Conservation (phyloP, 2,888 invertebrate genomes). For the Tachina grossa region DNA sequence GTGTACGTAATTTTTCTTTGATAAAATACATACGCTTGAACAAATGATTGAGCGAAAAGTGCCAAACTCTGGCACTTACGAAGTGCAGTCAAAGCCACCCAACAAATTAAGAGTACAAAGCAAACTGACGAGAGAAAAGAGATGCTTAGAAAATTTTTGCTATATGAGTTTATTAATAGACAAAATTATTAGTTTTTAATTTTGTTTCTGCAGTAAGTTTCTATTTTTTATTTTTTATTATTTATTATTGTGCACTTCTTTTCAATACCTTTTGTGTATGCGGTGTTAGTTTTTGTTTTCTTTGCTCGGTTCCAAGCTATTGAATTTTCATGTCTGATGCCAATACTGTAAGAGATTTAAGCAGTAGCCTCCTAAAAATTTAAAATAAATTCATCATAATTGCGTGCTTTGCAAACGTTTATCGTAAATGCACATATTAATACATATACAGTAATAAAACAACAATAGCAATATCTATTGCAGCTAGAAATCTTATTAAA, state of each 20-base stretch:
- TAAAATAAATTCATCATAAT: slow-evolving; percentile 40
- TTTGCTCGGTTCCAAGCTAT: slow-evolving; percentile 78
- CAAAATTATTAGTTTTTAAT: slow-evolving; percentile 9
- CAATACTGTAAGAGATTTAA: slow-evolving; percentile 44
- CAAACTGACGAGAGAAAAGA: slow-evolving; percentile 1
- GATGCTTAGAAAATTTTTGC: not conserved
- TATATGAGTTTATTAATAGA: slow-evolving; percentile 5
- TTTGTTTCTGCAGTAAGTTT: slow-evolving; percentile 6
- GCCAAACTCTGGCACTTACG: not conserved
- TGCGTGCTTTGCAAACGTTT: slow-evolving; percentile 62
- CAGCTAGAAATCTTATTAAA: slow-evolving; percentile 1
- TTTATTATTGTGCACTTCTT: slow-evolving; percentile 65
- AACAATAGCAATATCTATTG: not conserved
- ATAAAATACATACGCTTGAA: not conserved
- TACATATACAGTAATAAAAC: not conserved
- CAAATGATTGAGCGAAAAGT: slow-evolving; percentile 9
- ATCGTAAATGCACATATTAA: slow-evolving; percentile 11
- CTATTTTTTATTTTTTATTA: slow-evolving; percentile 18
- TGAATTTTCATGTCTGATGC: slow-evolving; percentile 75
- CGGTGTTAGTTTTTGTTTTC: slow-evolving; percentile 18
- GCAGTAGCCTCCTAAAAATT: slow-evolving; percentile 43
- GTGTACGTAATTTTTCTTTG: slow-evolving; percentile 13
- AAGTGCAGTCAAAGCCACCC: slow-evolving; percentile 11
- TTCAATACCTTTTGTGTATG: not conserved
- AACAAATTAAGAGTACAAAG: slow-evolving; percentile 18